A percentile compares a stretch with the other conserved stretches of the same genome.
phyloP scores from a whole-genome alignment of 2,797 vertebrate species.

The Halcyon smyrnensis region DNA sequence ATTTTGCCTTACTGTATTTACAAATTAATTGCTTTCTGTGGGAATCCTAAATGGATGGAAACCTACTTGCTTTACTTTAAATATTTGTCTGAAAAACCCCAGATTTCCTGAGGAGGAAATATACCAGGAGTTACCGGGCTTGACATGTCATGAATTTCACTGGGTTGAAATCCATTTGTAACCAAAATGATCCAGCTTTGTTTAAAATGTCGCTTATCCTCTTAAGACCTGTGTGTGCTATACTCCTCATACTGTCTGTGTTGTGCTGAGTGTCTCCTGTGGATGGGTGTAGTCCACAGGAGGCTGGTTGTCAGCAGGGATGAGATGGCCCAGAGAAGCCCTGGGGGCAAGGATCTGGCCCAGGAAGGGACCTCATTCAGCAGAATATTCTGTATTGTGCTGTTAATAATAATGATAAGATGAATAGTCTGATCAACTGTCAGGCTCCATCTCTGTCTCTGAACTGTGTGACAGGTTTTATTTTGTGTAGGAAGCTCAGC shows the following conservation, averaged over 20 bases:
- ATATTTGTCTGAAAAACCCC: not conserved
- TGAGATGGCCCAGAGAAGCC: not conserved
- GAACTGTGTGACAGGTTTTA: not conserved
- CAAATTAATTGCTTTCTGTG: not conserved
- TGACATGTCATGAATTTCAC: not conserved
- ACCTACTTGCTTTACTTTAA: not conserved
- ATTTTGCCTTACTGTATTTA: not conserved
- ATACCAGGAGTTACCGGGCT: not conserved
- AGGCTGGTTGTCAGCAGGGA: not conserved
- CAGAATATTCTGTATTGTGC: not conserved
- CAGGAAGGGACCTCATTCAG: not conserved
- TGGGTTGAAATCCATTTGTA: not conserved
- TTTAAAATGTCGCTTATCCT: not conserved
- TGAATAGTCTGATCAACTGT: not conserved
- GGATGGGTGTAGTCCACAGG: not conserved
- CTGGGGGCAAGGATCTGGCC: not conserved
- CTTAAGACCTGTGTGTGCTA: not conserved
- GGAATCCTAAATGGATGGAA: not conserved
- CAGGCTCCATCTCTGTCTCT: not conserved
- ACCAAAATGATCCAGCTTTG: not conserved
- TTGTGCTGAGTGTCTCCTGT: not conserved
- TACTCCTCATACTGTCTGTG: accelerated
- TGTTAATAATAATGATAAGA: not conserved
- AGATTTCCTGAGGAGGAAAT: not conserved
- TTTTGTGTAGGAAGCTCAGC: not conserved